Evolutionary conservation across 2,797 vertebrate genomes (phyloP), one percentile per base, ranked within the genome.

Genomic region (Clarias platycephalus): DNA sequence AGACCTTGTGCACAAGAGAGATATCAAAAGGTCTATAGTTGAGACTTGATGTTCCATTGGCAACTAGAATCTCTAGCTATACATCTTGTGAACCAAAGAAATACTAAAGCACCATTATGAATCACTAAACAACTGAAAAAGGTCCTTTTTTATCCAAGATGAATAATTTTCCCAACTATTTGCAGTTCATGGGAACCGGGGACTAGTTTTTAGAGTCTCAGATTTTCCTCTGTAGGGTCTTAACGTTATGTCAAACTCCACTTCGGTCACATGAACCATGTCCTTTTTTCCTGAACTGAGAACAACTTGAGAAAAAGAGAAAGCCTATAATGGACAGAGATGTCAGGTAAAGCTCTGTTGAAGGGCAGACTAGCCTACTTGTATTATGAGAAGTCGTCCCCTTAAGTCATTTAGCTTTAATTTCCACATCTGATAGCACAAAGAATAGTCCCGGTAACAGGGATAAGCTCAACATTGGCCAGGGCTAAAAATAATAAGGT

Each of bases 401-500:
- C 95, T 95, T 92, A 95, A 95, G 95, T 95, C 94, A 95, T 95
- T 95, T 94, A 91, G 92, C 93, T 95, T 95, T 95, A 93, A 95
- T 96, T 95, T 95, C 93, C 93, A 94, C 93, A 95, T 95, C 93
- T 95, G 94, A 96, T 95, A 93, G 94, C 92, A 94, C 93, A 94
- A 94, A 92, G 94, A 94, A 92, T 91, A 91, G 91, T 87, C 93
- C 91, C 92, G 93, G 90, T 94, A 94, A 95, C 92, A 95, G 91
- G 93, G 93, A 94, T 94, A 95, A 95, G 93, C 94, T 93, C 91
- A 93, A 92, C 93, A 92, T 91, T 95, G 94, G 94, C 92, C 92
- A 82, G 90, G 91, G 94, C 94, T 96, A 96, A 96, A 96, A 96
- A 96, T 96, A 95, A 94, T 95, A 95, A 94, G 93, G 93, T 88